phyloP scores from a whole-genome alignment of 2,113 vertebrate species.

The Malurus melanocephalus region DNA sequence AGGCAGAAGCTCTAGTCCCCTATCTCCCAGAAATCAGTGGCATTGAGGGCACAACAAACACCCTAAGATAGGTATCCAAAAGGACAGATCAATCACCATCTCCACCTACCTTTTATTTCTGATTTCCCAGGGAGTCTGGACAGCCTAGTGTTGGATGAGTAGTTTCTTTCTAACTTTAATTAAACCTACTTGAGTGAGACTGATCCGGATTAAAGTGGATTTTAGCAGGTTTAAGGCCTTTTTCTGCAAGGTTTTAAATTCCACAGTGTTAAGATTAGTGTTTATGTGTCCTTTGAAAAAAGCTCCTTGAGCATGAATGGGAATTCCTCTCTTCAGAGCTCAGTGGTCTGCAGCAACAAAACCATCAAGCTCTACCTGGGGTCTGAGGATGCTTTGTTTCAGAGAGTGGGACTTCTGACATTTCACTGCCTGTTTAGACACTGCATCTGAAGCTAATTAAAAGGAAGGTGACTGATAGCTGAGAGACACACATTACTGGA shows the following conservation, averaged over 20 bases:
- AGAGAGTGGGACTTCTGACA: neutral
- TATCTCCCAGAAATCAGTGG: neutral
- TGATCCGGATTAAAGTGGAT: neutral
- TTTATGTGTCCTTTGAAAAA: neutral
- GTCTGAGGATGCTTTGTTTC: neutral
- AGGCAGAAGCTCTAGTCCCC: neutral
- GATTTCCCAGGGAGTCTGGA: neutral
- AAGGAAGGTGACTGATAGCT: conserved; percentile 16
- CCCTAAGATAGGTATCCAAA: neutral
- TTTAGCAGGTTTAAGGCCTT: neutral
- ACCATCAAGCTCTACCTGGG: neutral
- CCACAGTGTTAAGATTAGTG: neutral
- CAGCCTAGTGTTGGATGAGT: neutral
- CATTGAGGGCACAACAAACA: neutral
- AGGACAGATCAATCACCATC: neutral
- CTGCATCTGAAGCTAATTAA: conserved; percentile 23
- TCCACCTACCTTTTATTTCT: neutral
- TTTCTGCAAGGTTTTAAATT: neutral
- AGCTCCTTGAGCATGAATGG: neutral
- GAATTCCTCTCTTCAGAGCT: neutral
- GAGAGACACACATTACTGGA: conserved; percentile 20
- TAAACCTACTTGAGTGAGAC: neutral
- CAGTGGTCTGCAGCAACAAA: neutral
- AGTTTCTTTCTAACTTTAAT: neutral
- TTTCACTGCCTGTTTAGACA: neutral